phyloP scores from a whole-genome alignment of 2,797 vertebrate genomes.

The Anolis apletophallus region DNA sequence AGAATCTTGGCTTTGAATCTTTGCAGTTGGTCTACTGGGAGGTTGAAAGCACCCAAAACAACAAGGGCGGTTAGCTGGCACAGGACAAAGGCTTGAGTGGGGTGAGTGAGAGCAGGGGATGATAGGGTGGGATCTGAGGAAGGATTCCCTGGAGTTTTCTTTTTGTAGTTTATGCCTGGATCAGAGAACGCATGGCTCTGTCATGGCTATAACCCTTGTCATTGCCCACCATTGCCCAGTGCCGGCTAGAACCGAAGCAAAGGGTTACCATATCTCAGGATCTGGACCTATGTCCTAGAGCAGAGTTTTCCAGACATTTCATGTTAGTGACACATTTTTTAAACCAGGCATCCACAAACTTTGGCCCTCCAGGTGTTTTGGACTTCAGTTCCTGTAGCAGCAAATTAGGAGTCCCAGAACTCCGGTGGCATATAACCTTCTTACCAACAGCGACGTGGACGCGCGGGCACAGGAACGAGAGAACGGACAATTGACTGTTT shows the following conservation, averaged over 20 bases:
- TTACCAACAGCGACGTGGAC: no score
- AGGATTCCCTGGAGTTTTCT: neutral
- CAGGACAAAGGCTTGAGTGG: neutral
- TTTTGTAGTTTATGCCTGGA: neutral
- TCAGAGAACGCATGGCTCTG: neutral
- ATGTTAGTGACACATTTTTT: no score
- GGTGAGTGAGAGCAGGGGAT: neutral
- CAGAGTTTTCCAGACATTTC: no score
- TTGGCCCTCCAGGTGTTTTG: no score
- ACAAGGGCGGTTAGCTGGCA: neutral
- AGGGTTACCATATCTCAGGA: no score
- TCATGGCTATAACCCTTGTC: neutral
- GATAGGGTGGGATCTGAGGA: neutral
- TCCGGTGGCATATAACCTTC: no score
- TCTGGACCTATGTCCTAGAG: no score
- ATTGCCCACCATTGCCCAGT: neutral
- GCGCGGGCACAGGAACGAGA: no score
- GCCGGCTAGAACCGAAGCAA: neutral
- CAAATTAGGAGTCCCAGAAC: no score
- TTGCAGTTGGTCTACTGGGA: neutral
- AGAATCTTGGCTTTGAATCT: slow-evolving; percentile 33
- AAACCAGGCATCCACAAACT: no score
- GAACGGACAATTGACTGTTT: no score
- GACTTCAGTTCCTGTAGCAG: no score
- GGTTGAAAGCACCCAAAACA: neutral